A percentile compares a stretch with the other conserved stretches of the same genome.
These are phyloP conservation scores for Meteorus colon DNA, from an alignment of 2,888 invertebrate species.

Conservation along the genomic window DNA sequence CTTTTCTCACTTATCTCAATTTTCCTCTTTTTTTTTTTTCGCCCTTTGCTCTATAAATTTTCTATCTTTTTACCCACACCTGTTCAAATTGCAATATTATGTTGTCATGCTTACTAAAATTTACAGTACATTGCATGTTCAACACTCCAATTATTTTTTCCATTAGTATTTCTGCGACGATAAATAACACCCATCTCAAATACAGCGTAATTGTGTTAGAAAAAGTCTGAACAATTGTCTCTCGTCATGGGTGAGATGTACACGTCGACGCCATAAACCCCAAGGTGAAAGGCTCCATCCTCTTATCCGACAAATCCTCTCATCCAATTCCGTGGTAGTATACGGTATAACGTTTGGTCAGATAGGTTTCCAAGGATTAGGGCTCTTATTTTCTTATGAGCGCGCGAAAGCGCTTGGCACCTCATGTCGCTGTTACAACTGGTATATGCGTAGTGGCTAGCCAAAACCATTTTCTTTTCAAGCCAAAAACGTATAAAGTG, in stretches of 20 bases:
- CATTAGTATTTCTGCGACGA: not conserved
- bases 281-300: conserved; percentile 38
- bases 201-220: not conserved
- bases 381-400: conserved; percentile 54
- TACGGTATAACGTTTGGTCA: conserved; percentile 41
- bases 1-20: not conserved
- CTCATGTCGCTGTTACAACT: conserved; percentile 45
- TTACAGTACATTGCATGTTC: not conserved
- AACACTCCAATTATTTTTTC: not conserved
- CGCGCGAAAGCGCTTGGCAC: conserved; percentile 50
- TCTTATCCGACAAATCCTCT: conserved; percentile 53
- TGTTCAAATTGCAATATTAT: conserved; percentile 19
- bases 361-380: conserved; percentile 45
- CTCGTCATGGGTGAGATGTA: conserved; percentile 17
- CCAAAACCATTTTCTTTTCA: conserved; percentile 33
- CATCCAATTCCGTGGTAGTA: conserved; percentile 48
- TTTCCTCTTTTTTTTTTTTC: not conserved
- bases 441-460: conserved; percentile 23
- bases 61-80: not conserved
- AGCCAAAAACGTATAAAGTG: conserved; percentile 26
- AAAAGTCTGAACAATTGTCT: not conserved
- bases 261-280: conserved; percentile 24
- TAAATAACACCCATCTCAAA: not conserved
- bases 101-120: not conserved
- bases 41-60: not conserved